Evolutionary conservation across 2,888 invertebrate species (phyloP).

Genomic region (Pseudoips prasinana): DNA sequence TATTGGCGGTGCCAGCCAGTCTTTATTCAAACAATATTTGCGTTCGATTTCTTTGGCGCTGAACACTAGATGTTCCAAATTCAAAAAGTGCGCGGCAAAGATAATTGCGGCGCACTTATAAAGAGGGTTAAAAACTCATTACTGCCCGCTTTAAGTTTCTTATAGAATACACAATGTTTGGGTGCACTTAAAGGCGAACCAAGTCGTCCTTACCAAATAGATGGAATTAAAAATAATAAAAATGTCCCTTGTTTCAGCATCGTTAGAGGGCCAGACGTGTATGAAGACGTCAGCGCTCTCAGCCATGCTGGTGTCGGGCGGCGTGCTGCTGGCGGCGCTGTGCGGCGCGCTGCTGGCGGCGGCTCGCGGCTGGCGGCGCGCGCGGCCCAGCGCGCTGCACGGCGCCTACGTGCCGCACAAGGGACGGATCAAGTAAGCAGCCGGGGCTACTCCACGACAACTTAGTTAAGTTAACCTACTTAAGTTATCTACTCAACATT

Average conservation of each 20-base stretch:
- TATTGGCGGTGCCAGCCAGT: no score
- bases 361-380: conserved; percentile 86
- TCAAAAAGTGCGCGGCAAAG: no score
- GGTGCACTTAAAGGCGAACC: no score
- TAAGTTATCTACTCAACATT: conserved; percentile 9
- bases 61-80: no score
- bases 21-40: no score
- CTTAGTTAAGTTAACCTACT: conserved; percentile 2
- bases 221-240: no score
- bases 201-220: no score
- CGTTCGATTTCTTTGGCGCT: no score
- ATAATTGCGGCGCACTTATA: no score
- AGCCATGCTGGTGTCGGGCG: conserved; percentile 85
- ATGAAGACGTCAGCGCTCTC: conserved; percentile 84
- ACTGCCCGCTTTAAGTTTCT: no score
- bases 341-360: conserved; percentile 88
- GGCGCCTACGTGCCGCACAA: conserved; percentile 84
- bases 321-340: conserved; percentile 87
- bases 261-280: conserved; percentile 83
- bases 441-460: conserved; percentile 4
- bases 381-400: conserved; percentile 66
- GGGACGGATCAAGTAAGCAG: conserved; percentile 80
- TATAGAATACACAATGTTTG: no score
- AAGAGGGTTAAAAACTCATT: no score
- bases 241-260: conserved; percentile 49